phyloP scores from a whole-genome alignment of 2,888 invertebrate species.

The Allygus modestus region DNA sequence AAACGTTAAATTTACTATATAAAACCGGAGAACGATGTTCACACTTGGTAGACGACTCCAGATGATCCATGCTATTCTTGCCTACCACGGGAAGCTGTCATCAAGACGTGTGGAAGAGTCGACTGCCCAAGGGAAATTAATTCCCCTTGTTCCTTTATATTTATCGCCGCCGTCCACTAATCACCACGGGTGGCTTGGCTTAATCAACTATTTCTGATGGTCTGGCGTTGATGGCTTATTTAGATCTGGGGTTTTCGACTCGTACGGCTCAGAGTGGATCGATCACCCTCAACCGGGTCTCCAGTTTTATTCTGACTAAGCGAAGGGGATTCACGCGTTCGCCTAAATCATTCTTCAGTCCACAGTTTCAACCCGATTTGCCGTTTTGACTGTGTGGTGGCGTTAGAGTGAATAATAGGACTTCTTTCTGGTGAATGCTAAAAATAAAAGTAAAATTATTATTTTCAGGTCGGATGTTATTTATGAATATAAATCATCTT shows the following conservation, averaged over 20 bases:
- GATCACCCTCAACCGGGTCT: neutral
- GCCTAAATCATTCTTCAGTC: slow-evolving; percentile 5
- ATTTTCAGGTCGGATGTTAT: no score
- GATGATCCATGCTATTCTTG: no score
- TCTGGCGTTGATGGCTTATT: neutral
- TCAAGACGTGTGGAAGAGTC: neutral
- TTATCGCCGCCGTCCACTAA: neutral
- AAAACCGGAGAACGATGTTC: no score
- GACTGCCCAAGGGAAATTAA: neutral
- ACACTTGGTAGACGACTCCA: no score
- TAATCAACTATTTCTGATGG: neutral
- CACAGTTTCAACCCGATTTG: neutral
- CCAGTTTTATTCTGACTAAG: slow-evolving; percentile 7
- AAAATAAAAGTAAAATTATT: neutral
- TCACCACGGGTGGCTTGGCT: neutral
- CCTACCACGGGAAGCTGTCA: no score
- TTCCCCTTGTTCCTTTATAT: slow-evolving; percentile 14
- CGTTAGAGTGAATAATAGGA: neutral
- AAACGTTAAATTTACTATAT: no score
- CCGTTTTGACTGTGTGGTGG: neutral
- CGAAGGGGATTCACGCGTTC: neutral
- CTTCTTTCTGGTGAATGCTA: neutral
- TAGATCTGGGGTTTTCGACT: neutral
- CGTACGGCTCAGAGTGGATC: neutral
- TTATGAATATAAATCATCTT: no score